phyloP scores from a whole-genome alignment of 1,140 invertebrate genomes.

The Drosophila cardini region DNA sequence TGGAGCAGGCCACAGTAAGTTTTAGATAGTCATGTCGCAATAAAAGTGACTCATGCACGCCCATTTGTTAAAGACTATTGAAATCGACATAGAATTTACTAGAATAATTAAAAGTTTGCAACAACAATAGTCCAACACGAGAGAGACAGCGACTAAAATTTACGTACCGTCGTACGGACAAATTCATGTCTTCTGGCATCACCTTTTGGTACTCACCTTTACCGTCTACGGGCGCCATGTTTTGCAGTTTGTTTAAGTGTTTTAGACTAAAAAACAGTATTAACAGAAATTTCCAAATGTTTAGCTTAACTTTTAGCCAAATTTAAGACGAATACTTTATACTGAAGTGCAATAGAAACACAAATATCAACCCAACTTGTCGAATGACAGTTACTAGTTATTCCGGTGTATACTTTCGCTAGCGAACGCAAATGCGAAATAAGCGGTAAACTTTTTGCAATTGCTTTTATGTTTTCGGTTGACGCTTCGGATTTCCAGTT shows the following conservation, averaged over 20 bases:
- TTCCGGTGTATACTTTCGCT: constrained; percentile 39
- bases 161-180: background rate
- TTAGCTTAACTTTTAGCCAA: constrained; percentile 33
- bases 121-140: constrained; percentile 14
- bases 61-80: constrained; percentile 12
- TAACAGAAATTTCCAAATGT: constrained; percentile 52
- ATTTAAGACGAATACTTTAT: constrained; percentile 29
- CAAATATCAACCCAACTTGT: constrained; percentile 32
- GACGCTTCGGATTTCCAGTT: constrained; percentile 50
- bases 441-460: constrained; percentile 71
- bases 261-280: constrained; percentile 59
- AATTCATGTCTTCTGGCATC: constrained; percentile 14
- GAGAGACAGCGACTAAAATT: constrained; percentile 12
- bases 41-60: constrained; percentile 51
- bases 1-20: constrained; percentile 87
- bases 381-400: constrained; percentile 16
- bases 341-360: constrained; percentile 16
- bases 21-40: constrained; percentile 27
- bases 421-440: constrained; percentile 72
- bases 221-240: constrained; percentile 74
- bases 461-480: constrained; percentile 72
- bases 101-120: constrained; percentile 50
- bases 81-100: constrained; percentile 52
- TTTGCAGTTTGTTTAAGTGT: constrained; percentile 60
- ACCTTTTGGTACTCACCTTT: constrained; percentile 63